A percentile compares a stretch with the other conserved stretches of the same genome.
phyloP scores from a whole-genome alignment of 2,888 invertebrate species.

The Xanthia icteritia region DNA sequence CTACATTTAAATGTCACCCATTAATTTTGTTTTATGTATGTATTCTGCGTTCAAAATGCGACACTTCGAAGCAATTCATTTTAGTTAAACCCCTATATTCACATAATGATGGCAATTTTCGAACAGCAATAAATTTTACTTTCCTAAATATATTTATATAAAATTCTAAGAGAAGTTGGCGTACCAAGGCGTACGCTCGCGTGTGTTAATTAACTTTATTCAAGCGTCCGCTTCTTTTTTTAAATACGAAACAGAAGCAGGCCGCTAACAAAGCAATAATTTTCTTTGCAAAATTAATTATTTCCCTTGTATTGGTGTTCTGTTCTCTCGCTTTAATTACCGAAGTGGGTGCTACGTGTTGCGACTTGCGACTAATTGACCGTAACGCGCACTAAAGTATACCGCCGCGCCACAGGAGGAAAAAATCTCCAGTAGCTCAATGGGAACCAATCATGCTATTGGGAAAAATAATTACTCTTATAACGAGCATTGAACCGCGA shows the following conservation, averaged over 20 bases:
- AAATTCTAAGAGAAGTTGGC: slow-evolving; percentile 44
- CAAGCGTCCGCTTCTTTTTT: slow-evolving; percentile 55
- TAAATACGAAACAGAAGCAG: slow-evolving; percentile 58
- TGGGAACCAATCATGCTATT: slow-evolving; percentile 55
- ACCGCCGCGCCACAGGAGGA: slow-evolving; percentile 53
- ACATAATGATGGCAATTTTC: slow-evolving; percentile 54
- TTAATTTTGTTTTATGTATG: slow-evolving; percentile 57
- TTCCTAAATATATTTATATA: slow-evolving; percentile 42
- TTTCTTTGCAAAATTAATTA: slow-evolving; percentile 75
- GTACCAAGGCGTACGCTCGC: slow-evolving; percentile 28
- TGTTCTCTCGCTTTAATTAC: slow-evolving; percentile 71
- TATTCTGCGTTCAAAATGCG: slow-evolving; percentile 53
- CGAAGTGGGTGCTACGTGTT: slow-evolving; percentile 73
- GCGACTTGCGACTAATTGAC: slow-evolving; percentile 72
- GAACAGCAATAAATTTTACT: slow-evolving; percentile 55
- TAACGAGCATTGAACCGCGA: slow-evolving; percentile 47
- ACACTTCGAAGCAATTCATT: slow-evolving; percentile 53
- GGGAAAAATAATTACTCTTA: slow-evolving; percentile 64
- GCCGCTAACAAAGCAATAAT: slow-evolving; percentile 72
- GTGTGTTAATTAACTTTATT: slow-evolving; percentile 66
- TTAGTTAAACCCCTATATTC: slow-evolving; percentile 51
- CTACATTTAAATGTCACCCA: slow-evolving; percentile 51
- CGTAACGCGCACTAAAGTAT: slow-evolving; percentile 69
- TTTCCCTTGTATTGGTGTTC: slow-evolving; percentile 72
- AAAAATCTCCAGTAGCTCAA: slow-evolving; percentile 48